Conservation (phyloP, 2,888 invertebrate species). For the Catocala fraxini region DNA sequence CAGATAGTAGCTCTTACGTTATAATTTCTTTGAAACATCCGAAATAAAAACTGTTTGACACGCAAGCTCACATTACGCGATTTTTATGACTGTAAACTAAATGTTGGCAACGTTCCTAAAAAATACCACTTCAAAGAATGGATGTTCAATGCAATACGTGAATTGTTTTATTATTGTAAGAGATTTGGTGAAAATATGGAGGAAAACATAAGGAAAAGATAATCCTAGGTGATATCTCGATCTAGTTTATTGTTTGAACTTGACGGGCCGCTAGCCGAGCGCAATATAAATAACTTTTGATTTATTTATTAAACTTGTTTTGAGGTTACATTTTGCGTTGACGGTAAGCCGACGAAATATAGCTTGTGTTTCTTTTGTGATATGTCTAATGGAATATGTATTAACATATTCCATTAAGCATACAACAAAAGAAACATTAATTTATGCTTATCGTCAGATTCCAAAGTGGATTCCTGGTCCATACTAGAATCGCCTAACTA, state of each 20-base stretch:
- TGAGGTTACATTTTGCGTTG: too few species aligned
- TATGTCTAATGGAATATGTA: too few species aligned
- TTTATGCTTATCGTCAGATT: too few species aligned
- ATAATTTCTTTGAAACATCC: conserved; percentile 13
- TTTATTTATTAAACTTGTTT: too few species aligned
- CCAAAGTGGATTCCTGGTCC: too few species aligned
- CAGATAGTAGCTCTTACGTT: background rate
- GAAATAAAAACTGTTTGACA: conserved; percentile 9
- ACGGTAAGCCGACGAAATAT: too few species aligned
- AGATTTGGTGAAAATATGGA: conserved; percentile 17
- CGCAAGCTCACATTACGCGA: conserved; percentile 5
- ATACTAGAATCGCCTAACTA: too few species aligned
- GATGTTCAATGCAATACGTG: conserved; percentile 7
- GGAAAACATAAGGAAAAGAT: background rate
- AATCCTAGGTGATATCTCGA: conserved; percentile 11
- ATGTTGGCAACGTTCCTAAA: conserved; percentile 31
- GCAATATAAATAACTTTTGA: conserved; percentile 1
- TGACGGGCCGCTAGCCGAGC: background rate
- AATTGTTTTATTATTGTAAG: conserved; percentile 18
- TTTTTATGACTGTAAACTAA: conserved; percentile 18
- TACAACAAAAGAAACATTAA: too few species aligned
- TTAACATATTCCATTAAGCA: too few species aligned
- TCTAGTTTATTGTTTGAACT: background rate
- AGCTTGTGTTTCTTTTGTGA: too few species aligned
- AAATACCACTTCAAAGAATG: conserved; percentile 19